These are phyloP conservation scores for Plectrocnemia conspersa DNA, from an alignment of 1,140 invertebrate genomes.

Conservation along the genomic window DNA sequence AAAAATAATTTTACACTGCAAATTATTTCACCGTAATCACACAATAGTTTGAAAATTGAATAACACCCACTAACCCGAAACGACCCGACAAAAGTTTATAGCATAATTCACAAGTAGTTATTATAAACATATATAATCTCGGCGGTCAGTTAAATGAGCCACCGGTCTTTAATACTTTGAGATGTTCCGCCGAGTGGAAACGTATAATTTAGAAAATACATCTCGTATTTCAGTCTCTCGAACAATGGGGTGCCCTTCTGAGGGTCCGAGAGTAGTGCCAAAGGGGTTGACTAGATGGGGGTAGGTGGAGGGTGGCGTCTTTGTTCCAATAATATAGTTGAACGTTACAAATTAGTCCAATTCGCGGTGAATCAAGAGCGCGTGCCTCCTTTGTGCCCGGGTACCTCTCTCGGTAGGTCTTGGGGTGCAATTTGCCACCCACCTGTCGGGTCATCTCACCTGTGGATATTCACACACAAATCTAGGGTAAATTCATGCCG, in stretches of 20 bases:
- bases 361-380: constrained; percentile 31
- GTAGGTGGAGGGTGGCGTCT: background rate
- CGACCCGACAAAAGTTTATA: no score
- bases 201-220: constrained; percentile 7
- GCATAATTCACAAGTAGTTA: no score
- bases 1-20: no score
- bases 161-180: no score
- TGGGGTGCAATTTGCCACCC: no score
- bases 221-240: background rate
- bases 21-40: no score
- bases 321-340: constrained; percentile 25
- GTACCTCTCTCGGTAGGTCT: no score
- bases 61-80: no score
- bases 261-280: background rate
- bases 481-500: background rate
- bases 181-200: constrained; percentile 5
- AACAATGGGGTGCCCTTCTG: background rate
- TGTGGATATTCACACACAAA: background rate
- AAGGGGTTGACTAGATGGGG: constrained; percentile 3
- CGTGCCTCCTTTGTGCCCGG: constrained; percentile 14
- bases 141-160: no score
- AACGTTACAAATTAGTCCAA: constrained; percentile 34
- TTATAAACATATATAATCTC: no score
- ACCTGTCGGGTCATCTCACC: background rate
- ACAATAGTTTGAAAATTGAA: no score